Evolutionary conservation across 1,140 invertebrate genomes (phyloP), one percentile per base, ranked within the genome.

Genomic region (Drosophila ironensis): DNA sequence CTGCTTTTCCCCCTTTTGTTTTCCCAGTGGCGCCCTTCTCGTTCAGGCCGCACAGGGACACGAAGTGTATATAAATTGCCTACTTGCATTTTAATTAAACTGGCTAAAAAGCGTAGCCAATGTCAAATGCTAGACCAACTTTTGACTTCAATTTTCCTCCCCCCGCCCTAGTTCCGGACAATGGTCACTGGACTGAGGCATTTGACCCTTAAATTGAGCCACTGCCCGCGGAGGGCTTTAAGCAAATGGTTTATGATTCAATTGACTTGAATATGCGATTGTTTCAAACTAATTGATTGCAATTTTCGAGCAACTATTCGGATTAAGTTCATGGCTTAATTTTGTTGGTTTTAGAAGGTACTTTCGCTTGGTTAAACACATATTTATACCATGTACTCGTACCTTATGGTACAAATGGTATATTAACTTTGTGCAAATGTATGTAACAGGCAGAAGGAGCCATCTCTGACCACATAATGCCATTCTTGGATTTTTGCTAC

Each of bases 81-180:
- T 86, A 86, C 80, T 86, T 86, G 80, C 74, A 86, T 86, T 86
- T 86, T 86, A 86, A 86, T 86, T 86, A 86, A 86, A 86, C 73
- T 74, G 74, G 69, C 80, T 80, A 84, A 74, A 86, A 82, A 78
- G 56, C 73, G 64, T 61, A 71, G 64, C 74, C 78, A 78, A 84
- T 82, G 78, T 82, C 78, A 82, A 82, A 71, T 70, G 57, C 64
- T 69, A 47, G 66, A 69, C 64, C 64, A 69, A 69, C 51, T 69
- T 57, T 57, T 44, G 51, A 37, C 35, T 44, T 5, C 33, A n/a
- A n/a, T 28, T 44, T 25, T 4, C 24, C 28, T 25, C 11, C 8
- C 3, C 6, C 37, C 24, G n/a, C 3, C 16, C 20, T 28, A 48
- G 2, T 20, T 22, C n/a, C 28, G 64, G 45, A 82, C 68, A 82